Evolutionary conservation across 2,797 vertebrate species (phyloP).

Genomic region (Thamnophis elegans): DNA sequence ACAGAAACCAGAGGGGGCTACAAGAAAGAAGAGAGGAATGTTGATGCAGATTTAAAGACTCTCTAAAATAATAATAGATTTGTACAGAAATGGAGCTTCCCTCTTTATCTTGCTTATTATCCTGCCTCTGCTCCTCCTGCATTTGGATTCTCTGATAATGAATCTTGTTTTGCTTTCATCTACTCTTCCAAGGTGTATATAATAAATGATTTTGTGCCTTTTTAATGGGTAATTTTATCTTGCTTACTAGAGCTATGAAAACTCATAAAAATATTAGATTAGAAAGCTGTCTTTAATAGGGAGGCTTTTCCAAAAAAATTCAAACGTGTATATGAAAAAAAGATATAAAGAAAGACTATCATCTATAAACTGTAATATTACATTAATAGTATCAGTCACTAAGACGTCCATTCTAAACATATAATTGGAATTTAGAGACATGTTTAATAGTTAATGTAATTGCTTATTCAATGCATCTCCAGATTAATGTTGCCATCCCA

Average conservation of each 20-base stretch:
- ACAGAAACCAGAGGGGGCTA: not conserved
- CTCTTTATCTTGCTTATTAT: not conserved
- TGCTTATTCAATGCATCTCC: not conserved
- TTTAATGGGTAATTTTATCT: conserved; percentile 6
- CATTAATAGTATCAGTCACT: not conserved
- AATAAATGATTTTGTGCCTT: not conserved
- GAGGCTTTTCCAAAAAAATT: not conserved
- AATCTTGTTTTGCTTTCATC: not conserved
- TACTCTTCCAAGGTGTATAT: not conserved
- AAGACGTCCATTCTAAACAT: not conserved
- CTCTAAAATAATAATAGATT: not conserved
- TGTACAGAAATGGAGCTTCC: not conserved
- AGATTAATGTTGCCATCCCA: not conserved
- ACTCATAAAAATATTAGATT: conserved; percentile 2
- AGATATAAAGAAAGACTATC: not conserved
- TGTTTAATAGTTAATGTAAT: not conserved
- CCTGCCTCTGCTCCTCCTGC: not conserved
- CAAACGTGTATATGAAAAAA: not conserved
- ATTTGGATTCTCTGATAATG: not conserved
- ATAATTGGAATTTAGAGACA: not conserved
- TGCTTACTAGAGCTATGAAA: conserved; percentile 9
- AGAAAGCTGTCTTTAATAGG: not conserved
- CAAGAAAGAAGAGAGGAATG: not conserved
- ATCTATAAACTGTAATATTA: not conserved
- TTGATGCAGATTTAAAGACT: not conserved